Base-by-base conservation (phyloP, 64 coral and sea anemone genomes). In the Platygyra sinensis region DNA sequence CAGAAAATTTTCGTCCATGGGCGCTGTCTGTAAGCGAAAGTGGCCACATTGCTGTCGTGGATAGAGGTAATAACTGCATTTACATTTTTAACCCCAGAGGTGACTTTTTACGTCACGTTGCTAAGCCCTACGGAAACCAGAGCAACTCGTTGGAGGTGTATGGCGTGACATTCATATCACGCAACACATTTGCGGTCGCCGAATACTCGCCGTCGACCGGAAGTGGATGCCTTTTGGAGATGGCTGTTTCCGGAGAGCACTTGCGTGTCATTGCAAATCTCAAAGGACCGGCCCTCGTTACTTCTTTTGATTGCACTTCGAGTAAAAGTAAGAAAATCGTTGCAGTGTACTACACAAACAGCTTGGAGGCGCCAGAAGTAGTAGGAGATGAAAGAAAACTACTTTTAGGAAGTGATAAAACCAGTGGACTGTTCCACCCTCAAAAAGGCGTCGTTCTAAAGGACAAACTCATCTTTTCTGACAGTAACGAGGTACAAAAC, bases 21-120 rank as follows among this genome's bases (percentile, higher is more conserved):
- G 62, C 62, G 0, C 11, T 85, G 22, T 85, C 81, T 16, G 62
- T 85, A 36, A 85, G 81, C 24, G 81, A 85, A n/a, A 72, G 32
- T 12, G 81, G 81, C 1, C 62, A 85, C 22, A 85, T 85, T 2
- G 81, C 81, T 25, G 81, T 85, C 31, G 81, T 85, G 16, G 81
- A 85, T 38, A 64, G 81, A 71, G 81, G 81, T 8, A 85, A 85
- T 85, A 85, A 85, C 22, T 85, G 81, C 33, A 85, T 85, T 85
- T 63, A 85, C 38, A 72, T 85, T 85, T 85, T 85, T 42, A 72
- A 85, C 39, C 39, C 81, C 19, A 85, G 28, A 72, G 81, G 81
- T 15, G 81, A 85, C 2, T 85, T 85, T 69, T 72, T 85, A 39
- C 81, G 81, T 39, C 63, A 85, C 81, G 63, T 85, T 14, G 81